Evolutionary conservation across 2,113 vertebrate species (phyloP).

Genomic region (Diphyllodes magnificus): DNA sequence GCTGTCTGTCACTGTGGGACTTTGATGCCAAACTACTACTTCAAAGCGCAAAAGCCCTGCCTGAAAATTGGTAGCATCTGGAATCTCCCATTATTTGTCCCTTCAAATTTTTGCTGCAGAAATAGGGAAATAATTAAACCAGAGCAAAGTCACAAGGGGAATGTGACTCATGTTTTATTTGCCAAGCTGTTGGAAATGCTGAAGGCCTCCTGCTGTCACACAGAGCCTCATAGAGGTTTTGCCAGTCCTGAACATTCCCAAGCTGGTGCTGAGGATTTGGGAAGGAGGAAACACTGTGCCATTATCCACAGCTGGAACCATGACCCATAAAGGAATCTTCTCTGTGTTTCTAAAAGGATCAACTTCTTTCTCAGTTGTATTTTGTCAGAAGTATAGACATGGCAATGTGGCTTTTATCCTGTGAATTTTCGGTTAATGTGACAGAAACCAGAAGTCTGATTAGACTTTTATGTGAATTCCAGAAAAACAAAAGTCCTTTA

Average conservation of each 20-base stretch:
- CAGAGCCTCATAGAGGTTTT: not conserved
- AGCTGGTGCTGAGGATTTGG: not conserved
- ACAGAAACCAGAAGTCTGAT: not conserved
- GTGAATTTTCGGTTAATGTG: not conserved
- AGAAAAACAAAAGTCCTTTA: not conserved
- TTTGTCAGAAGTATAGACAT: not conserved
- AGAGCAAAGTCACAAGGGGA: not conserved
- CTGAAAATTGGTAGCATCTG: not conserved
- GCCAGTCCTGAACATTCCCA: not conserved
- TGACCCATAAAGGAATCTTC: not conserved
- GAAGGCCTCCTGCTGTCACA: not conserved
- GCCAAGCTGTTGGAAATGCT: not conserved
- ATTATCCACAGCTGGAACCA: not conserved
- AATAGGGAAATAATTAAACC: not conserved
- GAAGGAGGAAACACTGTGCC: not conserved
- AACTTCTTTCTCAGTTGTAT: not conserved
- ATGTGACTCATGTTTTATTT: not conserved
- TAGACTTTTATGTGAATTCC: not conserved
- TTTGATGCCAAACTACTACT: not conserved
- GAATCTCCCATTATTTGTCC: not conserved
- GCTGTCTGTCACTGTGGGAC: fast-evolving
- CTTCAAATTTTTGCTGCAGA: not conserved
- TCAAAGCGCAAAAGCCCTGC: not conserved
- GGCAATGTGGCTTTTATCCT: not conserved
- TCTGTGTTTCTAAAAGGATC: not conserved